phyloP scores from a whole-genome alignment of 2,888 invertebrate species.

The Ochropleura leucogaster region DNA sequence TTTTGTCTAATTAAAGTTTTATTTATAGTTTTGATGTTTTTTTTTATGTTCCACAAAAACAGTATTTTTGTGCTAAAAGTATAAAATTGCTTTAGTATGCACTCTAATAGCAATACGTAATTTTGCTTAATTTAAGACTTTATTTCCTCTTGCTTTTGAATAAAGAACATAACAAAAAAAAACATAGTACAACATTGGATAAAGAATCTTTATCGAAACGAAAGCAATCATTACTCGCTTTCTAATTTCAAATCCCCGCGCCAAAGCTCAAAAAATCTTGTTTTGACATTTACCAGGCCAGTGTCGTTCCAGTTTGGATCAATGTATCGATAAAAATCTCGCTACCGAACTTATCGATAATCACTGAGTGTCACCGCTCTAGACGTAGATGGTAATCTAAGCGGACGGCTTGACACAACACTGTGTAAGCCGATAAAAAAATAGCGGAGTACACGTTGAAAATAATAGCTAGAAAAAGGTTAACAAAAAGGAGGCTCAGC shows the following conservation, averaged over 20 bases:
- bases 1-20: not conserved
- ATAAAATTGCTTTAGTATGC: not conserved
- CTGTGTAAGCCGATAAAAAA: slow-evolving; percentile 70
- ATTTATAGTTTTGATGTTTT: not conserved
- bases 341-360: slow-evolving; percentile 77
- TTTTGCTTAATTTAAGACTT: not conserved
- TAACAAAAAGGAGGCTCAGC: slow-evolving; percentile 40
- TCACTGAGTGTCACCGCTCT: slow-evolving; percentile 79
- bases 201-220: not conserved
- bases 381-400: slow-evolving; percentile 77
- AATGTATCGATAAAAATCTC: slow-evolving; percentile 75
- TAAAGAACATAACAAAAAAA: not conserved
- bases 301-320: slow-evolving; percentile 67
- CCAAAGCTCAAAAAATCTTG: slow-evolving; percentile 51
- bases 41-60: too few species aligned
- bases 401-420: slow-evolving; percentile 69
- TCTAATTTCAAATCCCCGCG: slow-evolving; percentile 54
- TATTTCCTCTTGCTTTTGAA: too few species aligned
- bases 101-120: not conserved
- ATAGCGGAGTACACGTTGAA: slow-evolving; percentile 58
- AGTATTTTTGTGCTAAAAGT: not conserved
- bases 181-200: not conserved
- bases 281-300: slow-evolving; percentile 66
- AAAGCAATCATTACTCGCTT: slow-evolving; percentile 43
- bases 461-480: slow-evolving; percentile 65